Base-by-base conservation (phyloP, 2,888 invertebrate species). In the Tryphoninae sp. region DNA sequence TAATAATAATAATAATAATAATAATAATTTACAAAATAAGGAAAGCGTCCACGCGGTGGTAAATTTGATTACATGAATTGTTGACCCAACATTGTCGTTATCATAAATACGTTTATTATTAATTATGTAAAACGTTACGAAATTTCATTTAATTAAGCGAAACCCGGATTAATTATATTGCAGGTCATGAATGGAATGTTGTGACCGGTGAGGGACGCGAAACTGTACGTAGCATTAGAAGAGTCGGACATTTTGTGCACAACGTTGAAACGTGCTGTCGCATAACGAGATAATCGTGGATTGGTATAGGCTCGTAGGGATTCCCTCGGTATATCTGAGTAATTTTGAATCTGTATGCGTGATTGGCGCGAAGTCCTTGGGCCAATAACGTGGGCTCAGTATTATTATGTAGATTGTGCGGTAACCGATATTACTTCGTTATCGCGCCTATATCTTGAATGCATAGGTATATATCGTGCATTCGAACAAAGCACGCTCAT, bases 261-360 rank as follows among this genome's bases (percentile, higher is more conserved):
- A 19, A 7, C 22, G 59, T 33, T 71, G 75, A 55, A 80, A 72
- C 59, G 61, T 72, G 58, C 59, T 45, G 51, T 61, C 65, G 74
- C 74, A 45, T 6, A 26, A 42, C n/a, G 23, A 9, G 42, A 64
- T 55, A 77, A 64, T 69, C 13, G n/a, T 19, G n/a, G 51, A 62
- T 13, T 62, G 62, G 73, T 64, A 42, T 53, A n/a, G 23, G 72
- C 68, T 55, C 55, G 45, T 40, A 42, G 40, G 2, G 42, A n/a
- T 23, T 45, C n/a, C 26, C 49, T 23, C 51, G 78, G 72, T 55
- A 61, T 68, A 81, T 80, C 83, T 84, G 85, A 79, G 88, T 91
- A 91, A 91, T 91, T 91, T 90, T 88, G 91, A 91, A 91, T 91
- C 90, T 91, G 91, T 91, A 91, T 91, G 91, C 91, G 88, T 62